Conservation (phyloP, 2,888 invertebrate species). For the Callyntrura guangdongensis region DNA sequence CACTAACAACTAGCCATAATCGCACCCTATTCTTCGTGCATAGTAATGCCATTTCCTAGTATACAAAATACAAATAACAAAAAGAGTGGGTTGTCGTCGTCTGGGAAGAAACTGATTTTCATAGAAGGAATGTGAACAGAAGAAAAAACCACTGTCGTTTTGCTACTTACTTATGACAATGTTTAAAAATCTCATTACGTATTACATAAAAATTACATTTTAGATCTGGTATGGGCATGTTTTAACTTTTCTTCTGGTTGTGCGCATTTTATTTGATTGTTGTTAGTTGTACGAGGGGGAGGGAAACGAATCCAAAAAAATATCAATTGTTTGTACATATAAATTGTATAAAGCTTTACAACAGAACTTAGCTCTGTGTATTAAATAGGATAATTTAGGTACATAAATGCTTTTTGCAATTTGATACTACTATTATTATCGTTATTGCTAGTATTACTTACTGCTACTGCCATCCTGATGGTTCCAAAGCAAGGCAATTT, state of each 20-base stretch:
- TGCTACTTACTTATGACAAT: conserved; percentile 18
- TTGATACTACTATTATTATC: conserved; percentile 24
- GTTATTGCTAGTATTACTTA: neutral
- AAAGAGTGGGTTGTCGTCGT: conserved; percentile 19
- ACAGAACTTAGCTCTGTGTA: conserved; percentile 32
- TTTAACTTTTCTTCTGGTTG: conserved; percentile 13
- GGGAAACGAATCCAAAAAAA: conserved; percentile 52
- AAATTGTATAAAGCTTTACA: conserved; percentile 78
- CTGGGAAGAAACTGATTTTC: conserved; percentile 6
- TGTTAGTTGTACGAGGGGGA: conserved; percentile 36
- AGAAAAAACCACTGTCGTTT: conserved; percentile 1
- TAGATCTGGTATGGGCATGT: neutral
- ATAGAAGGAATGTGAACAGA: too few relatives aligned
- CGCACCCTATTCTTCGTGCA: neutral
- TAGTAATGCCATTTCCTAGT: neutral
- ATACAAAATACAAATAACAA: neutral
- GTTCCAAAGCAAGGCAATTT: neutral
- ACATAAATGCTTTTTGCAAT: conserved; percentile 29
- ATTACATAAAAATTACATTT: neutral
- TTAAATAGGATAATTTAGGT: conserved; percentile 7
- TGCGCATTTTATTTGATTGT: conserved; percentile 27
- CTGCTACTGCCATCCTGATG: neutral
- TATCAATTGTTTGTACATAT: conserved; percentile 75
- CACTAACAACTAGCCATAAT: neutral
- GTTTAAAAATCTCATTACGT: neutral